Base-by-base conservation (phyloP, 2,797 vertebrate genomes). In the Avahi laniger region DNA sequence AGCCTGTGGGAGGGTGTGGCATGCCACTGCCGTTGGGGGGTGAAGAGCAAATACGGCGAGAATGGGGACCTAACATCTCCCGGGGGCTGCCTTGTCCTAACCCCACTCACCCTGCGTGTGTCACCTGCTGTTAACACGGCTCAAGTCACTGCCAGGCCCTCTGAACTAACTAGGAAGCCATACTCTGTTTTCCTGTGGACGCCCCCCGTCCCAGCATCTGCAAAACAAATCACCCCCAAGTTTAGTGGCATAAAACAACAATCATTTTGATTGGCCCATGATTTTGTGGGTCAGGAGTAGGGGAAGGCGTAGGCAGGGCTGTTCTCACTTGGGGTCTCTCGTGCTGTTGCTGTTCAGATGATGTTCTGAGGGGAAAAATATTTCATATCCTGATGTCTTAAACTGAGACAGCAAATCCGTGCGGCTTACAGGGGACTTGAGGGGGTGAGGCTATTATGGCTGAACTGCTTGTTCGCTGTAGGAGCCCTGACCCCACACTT, bases 61-160 rank as follows among this genome's bases (percentile, higher is more conserved):
- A 48, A 20, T 41, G 28, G 38, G 65, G 59, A 43, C 24, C 48
- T 4, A 13, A 7, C 10, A 22, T 83, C 7, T 28, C 46, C 30
- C 7, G 2, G 24, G 4, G 4, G 8, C 61, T 38, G 26, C 63
- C 24, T 59, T 0, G 9, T 24, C 35, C 4, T 4, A 24, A 63
- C 22, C 20, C 38, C 61, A n/a, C n/a, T 5, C 22, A 8, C 38
- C 24, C 26, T 38, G 67, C 18, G n/a, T 38, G 24, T 2, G 18
- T 52, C 41, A 54, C 4, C 38, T 50, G 50, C 4, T 1, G 33
- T 41, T 24, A 7, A 15, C 3, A 12, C 15, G 26, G 91, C 28
- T 14, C 17, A 8, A 11, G 17, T 30, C n/a, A 24, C 33, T 15
- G 4, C n/a, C 2, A 2, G 41, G 11, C 13, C 50, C 81, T 78